Evolutionary conservation across 2,113 vertebrate species (phyloP), one percentile per base, ranked within the genome.

Genomic region (Sinocyclocheilus anophthalmus): DNA sequence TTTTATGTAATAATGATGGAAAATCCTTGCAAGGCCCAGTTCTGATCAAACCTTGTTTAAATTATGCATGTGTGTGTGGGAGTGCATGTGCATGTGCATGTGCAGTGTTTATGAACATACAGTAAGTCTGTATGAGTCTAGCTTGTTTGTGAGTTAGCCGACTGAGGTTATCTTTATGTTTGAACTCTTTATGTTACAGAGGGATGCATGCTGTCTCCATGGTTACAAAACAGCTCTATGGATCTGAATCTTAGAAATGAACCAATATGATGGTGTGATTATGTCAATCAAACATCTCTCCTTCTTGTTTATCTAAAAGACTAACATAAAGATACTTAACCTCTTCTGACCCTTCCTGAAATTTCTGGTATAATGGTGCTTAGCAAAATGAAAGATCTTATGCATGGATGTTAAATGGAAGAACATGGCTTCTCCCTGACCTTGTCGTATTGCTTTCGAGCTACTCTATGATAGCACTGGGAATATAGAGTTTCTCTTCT

Each of bases 191-290:
- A 48, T 18, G 78, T 88, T 81, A 84, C 86, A 76, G 89, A 6
- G 24, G 77, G 86, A 89, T 81, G 87, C 87, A 89, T 81, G 87
- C 87, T 26, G 91, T 92, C 89, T 84, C 91, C 90, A 92, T 91
- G 90, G 92, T 88, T 89, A 92, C 88, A 12, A 67, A 76, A 90
- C 87, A 61, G 84, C 33, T 80, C 12, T 53, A 55, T 13, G 37
- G 30, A 59, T n/a, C 4, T 20, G 39, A 69, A 48, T 30, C 4
- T 22, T 10, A 33, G 4, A 33, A 50, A 65, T 45, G 9, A 55
- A 18, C 24, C 45, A 53, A 55, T 77, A 77, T 81, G 22, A 50
- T 50, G 18, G 24, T 69, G 61, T 24, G 33, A 4, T 50, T 82
- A 50, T 81, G 7, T 48, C 33, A 70, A 24, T 59, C 72, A 42